Base-by-base conservation (phyloP, 23 tunicate species). In the Trididemnum miniatum region DNA sequence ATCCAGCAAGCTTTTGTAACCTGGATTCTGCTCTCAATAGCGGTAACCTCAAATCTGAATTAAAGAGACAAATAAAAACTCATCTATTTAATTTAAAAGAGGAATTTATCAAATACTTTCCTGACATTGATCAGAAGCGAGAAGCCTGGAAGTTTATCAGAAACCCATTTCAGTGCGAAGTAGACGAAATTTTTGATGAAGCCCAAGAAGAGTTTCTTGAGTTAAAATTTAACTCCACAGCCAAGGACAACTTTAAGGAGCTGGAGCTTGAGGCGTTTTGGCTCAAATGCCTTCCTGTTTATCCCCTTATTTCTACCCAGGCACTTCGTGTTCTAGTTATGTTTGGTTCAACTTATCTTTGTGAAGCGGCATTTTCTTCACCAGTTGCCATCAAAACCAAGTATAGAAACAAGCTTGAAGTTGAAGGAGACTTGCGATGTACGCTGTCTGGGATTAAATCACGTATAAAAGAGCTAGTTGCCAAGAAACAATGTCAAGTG, bases 301-400 rank as follows among this genome's bases (percentile, higher is more conserved):
- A 77, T 67, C 82, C 74, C 36, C 52, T 63, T 80, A 80, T 80
- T 37, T 63, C 73, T 22, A 80, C 84, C 57, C 84, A 27, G 59
- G 74, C 74, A 34, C 84, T 80, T 80, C 74, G 74, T 34, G 31
- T 80, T 80, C 84, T 63, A 27, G 31, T 37, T 22, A 63, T n/a
- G n/a, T n/a, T n/a, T n/a, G n/a, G n/a, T n/a, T n/a, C n/a, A n/a
- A n/a, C n/a, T n/a, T n/a, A n/a, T n/a, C n/a, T n/a, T n/a, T n/a
- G n/a, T n/a, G n/a, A n/a, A n/a, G 82, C 82, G 26, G 80, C 80
- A 77, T 77, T 77, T 51, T 51, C 67, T 51, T 20, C 67, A 27
- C 65, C 49, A 31, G 77, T 82, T 82, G 78, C 86, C 65, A 67
- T 82, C 78, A 82, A 82, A 31, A 82, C 86, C 65, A 82, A 82